These are phyloP conservation scores for Parauchenoglanis ngamensis DNA, from an alignment of 2,797 vertebrate genomes.

Conservation along the genomic window DNA sequence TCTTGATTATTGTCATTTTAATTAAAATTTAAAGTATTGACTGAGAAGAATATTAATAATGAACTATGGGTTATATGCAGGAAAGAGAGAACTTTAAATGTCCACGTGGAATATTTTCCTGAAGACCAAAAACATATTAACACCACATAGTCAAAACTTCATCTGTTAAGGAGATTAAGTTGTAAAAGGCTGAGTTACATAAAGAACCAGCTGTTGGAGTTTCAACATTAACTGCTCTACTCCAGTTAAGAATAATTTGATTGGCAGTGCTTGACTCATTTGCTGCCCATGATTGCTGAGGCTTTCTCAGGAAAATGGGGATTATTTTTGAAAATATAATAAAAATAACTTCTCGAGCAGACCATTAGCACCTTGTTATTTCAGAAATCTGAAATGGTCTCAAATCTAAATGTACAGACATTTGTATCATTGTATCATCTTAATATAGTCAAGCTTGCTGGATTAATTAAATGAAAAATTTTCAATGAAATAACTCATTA, in stretches of 20 bases:
- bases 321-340: not conserved
- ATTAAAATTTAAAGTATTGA: not conserved
- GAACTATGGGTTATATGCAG: not conserved
- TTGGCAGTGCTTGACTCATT: not conserved
- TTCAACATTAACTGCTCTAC: not conserved
- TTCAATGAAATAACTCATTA: not conserved
- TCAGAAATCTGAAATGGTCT: not conserved
- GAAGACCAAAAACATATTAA: not conserved
- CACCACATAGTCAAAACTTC: not conserved
- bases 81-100: too few relatives aligned
- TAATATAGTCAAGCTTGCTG: not conserved
- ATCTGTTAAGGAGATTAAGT: not conserved
- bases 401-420: not conserved
- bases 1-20: not conserved
- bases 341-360: not conserved
- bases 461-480: not conserved
- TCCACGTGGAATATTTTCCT: not conserved
- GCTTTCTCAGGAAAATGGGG: not conserved
- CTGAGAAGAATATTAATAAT: not conserved
- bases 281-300: not conserved
- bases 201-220: not conserved
- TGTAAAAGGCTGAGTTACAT: not conserved
- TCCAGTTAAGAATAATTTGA: not conserved
- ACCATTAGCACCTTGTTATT: not conserved
- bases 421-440: not conserved